Percentiles rank a stretch among this genome's conserved stretches.
Evolutionary conservation across 2,888 invertebrate species (phyloP).

Genomic region (Torymus texanus): DNA sequence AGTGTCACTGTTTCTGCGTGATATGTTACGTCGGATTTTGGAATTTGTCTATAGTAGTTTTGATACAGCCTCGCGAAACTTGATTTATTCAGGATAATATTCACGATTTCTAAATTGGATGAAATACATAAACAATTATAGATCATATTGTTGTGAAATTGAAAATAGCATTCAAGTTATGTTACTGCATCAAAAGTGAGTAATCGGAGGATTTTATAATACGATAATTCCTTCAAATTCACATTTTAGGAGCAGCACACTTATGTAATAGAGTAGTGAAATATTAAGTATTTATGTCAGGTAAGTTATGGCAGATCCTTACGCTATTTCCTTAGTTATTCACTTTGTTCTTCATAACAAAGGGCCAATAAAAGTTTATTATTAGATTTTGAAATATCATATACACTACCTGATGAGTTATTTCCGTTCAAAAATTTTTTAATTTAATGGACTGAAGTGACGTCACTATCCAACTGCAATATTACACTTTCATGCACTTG

Average conservation of each 20-base stretch:
- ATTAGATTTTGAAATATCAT: constrained; percentile 25
- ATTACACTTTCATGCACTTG: too few relatives aligned
- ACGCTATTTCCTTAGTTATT: constrained; percentile 5
- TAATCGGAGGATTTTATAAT: neutral
- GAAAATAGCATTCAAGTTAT: neutral
- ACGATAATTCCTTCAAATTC: neutral
- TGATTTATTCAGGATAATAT: too few relatives aligned
- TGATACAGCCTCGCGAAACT: too few relatives aligned
- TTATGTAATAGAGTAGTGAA: constrained; percentile 13
- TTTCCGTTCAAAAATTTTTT: too few relatives aligned
- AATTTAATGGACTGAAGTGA: too few relatives aligned
- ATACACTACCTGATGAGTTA: too few relatives aligned
- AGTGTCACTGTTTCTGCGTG: too few relatives aligned
- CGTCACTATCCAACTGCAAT: too few relatives aligned
- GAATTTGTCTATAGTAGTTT: too few relatives aligned
- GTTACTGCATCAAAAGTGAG: neutral
- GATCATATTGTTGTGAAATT: neutral
- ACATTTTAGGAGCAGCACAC: too few relatives aligned
- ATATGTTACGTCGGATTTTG: too few relatives aligned
- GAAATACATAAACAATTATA: neutral
- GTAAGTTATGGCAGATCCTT: neutral
- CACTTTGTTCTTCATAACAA: constrained; percentile 33
- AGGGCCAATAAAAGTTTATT: constrained; percentile 13
- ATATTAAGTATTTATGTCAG: neutral
- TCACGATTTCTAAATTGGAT: too few relatives aligned